Conservation (phyloP, 2,113 vertebrate species). For the Mus musculus region GRCm39 chr3:110087501-110088000, state of each 20-base stretch:
- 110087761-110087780: not conserved
- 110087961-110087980: not conserved
- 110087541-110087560: not conserved
- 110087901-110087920: not conserved
- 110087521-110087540: too few relatives aligned
- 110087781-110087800: not conserved
- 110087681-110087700: conserved; percentile 1
- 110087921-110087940: not conserved
- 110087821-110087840: not conserved
- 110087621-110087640: not conserved
- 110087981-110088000: not conserved
- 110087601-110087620: not conserved
- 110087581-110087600: not conserved
- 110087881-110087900: not conserved
- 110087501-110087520: not conserved
- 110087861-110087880: not conserved
- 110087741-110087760: not conserved
- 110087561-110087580: not conserved
- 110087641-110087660: not conserved
- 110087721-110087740: not conserved
- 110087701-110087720: not conserved
- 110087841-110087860: not conserved
- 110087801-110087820: not conserved
- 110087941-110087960: not conserved
- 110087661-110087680: not conserved